A percentile compares a stretch with the other conserved stretches of the same genome.
These are phyloP conservation scores for Monopterus albus DNA, from an alignment of 2,113 vertebrate species.

Conservation along the genomic window DNA sequence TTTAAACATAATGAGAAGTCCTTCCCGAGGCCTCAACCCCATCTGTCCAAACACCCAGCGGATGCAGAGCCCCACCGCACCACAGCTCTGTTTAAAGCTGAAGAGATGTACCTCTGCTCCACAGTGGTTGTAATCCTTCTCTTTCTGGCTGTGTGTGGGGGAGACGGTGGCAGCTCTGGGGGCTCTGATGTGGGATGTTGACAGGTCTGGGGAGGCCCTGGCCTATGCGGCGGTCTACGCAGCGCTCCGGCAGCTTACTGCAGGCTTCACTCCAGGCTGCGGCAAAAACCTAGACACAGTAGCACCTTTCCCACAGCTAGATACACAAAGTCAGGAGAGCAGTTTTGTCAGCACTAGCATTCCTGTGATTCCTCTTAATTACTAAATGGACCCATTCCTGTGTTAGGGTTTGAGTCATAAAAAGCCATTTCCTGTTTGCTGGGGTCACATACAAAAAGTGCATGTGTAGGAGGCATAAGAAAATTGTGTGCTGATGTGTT, in stretches of 20 bases:
- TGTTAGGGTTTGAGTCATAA: conserved; percentile 77
- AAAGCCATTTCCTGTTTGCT: conserved; percentile 81
- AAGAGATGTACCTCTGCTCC: conserved; percentile 62
- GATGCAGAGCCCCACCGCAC: conserved; percentile 35
- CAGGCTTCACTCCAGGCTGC: conserved; percentile 42
- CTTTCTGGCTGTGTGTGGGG: conserved; percentile 46
- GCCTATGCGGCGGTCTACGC: conserved; percentile 40
- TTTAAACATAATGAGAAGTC: conserved; percentile 46
- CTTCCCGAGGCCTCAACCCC: conserved; percentile 39
- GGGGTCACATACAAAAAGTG: conserved; percentile 54
- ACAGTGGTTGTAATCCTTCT: conserved; percentile 69
- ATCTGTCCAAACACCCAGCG: conserved; percentile 70
- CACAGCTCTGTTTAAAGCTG: conserved; percentile 29
- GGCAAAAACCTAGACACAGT: no score
- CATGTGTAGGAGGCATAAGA: conserved; percentile 68
- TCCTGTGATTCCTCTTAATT: conserved; percentile 75
- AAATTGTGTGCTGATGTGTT: conserved; percentile 52
- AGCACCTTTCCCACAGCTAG: conserved; percentile 38
- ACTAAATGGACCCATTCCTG: conserved; percentile 77
- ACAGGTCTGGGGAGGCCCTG: conserved; percentile 63
- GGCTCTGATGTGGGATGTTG: conserved; percentile 57
- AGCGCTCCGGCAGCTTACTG: conserved; percentile 37
- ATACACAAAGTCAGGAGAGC: conserved; percentile 35
- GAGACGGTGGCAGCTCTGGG: conserved; percentile 58
- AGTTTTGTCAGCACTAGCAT: conserved; percentile 55